Conservation (phyloP, 2,113 vertebrate genomes). For the Perca flavescens region DNA sequence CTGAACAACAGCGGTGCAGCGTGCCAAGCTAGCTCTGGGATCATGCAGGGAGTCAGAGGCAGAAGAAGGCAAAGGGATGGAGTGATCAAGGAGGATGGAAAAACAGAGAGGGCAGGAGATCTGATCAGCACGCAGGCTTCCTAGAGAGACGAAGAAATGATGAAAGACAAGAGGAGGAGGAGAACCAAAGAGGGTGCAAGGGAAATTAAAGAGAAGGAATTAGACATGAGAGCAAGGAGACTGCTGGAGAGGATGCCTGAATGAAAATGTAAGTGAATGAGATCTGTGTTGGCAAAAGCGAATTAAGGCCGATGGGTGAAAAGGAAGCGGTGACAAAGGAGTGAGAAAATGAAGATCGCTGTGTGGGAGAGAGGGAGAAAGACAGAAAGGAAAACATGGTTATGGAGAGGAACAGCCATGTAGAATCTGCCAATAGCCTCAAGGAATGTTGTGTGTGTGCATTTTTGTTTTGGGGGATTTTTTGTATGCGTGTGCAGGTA, state of each 20-base stretch:
- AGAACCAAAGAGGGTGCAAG: slow-evolving; percentile 49
- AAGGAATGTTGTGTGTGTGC: slow-evolving; percentile 12
- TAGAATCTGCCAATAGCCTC: slow-evolving; percentile 24
- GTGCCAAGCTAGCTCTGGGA: slow-evolving; percentile 52
- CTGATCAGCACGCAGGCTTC: slow-evolving; percentile 44
- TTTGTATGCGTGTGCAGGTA: slow-evolving; percentile 8
- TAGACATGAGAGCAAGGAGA: slow-evolving; percentile 48
- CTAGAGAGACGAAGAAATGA: slow-evolving; percentile 42
- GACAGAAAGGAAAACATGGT: slow-evolving; percentile 10
- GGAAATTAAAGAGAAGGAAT: slow-evolving; percentile 68
- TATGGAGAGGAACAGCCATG: slow-evolving; percentile 3
- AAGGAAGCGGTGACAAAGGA: slow-evolving; percentile 52
- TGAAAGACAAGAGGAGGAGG: slow-evolving; percentile 48
- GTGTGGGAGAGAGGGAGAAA: slow-evolving; percentile 48
- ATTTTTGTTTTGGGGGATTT: slow-evolving; percentile 10
- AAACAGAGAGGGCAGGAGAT: not conserved
- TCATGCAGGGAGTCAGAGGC: slow-evolving; percentile 36
- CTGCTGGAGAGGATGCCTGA: slow-evolving; percentile 28
- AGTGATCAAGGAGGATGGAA: slow-evolving; percentile 23
- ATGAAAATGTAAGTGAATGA: slow-evolving; percentile 52
- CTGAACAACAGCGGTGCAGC: slow-evolving; percentile 46
- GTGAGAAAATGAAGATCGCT: slow-evolving; percentile 44
- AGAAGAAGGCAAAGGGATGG: slow-evolving; percentile 21
- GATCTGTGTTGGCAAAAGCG: slow-evolving; percentile 47
- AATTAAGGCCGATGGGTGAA: slow-evolving; percentile 61